phyloP scores from a whole-genome alignment of 2,797 vertebrate species.

The Arnoldichthys spilopterus region DNA sequence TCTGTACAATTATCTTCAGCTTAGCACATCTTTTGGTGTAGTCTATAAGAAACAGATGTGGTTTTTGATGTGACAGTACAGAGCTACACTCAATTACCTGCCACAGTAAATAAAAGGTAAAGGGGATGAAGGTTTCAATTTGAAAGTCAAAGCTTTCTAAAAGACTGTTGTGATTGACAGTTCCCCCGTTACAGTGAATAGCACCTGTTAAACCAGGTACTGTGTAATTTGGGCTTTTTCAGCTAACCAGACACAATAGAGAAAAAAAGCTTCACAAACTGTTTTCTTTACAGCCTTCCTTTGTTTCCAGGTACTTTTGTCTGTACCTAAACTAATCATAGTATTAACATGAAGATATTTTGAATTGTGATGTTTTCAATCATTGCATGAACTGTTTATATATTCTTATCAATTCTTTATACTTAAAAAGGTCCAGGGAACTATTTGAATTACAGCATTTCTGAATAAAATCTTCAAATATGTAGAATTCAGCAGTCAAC shows the following conservation, averaged over 20 bases:
- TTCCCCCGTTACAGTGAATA: background rate
- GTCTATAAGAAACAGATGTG: background rate
- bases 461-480: no score
- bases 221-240: background rate
- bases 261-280: background rate
- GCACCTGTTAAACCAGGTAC: slow-evolving; percentile 2
- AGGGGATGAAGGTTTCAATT: background rate
- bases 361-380: no score
- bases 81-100: background rate
- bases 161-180: background rate
- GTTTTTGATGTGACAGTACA: background rate
- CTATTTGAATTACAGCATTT: no score
- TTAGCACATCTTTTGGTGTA: background rate
- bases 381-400: no score
- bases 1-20: background rate
- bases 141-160: background rate
- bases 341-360: no score
- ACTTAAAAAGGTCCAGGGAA: no score
- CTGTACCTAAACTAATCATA: no score
- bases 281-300: background rate
- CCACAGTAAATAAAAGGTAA: slow-evolving; percentile 1
- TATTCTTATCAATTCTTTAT: no score
- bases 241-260: background rate
- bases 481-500: no score
- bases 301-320: background rate